A percentile compares a stretch with the other conserved stretches of the same genome.
phyloP scores from a whole-genome alignment of 2,888 invertebrate species.

The Leucania comma region DNA sequence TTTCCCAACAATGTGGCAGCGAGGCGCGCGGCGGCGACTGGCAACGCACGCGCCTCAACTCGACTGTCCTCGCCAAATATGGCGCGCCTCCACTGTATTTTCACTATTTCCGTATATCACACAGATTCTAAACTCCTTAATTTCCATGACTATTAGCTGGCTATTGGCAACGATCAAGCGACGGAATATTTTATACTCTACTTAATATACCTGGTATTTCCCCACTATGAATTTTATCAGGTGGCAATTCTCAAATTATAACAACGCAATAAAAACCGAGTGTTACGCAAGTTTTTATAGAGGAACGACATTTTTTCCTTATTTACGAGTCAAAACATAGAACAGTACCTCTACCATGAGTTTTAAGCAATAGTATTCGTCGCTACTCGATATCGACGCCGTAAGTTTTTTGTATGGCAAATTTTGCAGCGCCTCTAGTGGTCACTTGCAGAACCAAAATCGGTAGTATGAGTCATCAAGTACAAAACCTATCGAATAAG shows the following conservation, averaged over 20 bases:
- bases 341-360: too few species aligned
- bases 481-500: too few species aligned
- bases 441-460: too few species aligned
- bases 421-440: too few species aligned
- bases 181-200: constrained; percentile 5
- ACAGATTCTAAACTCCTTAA: constrained; percentile 29
- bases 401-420: too few species aligned
- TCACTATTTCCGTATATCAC: constrained; percentile 77
- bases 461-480: too few species aligned
- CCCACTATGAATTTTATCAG: background rate
- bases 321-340: constrained; percentile 43
- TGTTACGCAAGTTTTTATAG: constrained; percentile 30
- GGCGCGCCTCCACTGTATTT: constrained; percentile 73
- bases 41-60: constrained; percentile 69
- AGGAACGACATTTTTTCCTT: constrained; percentile 50
- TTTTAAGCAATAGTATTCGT: too few species aligned
- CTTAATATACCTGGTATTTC: constrained; percentile 21
- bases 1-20: constrained; percentile 87
- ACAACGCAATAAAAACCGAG: constrained; percentile 34
- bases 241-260: constrained; percentile 36
- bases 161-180: background rate
- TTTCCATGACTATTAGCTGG: constrained; percentile 37
- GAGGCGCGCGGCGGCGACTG: constrained; percentile 60
- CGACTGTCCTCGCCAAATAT: constrained; percentile 80
- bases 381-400: too few species aligned